Percentiles rank a stretch among this genome's conserved stretches.
These are phyloP conservation scores for Acanthosepion pharaonis DNA, from an alignment of 2,888 invertebrate species.

Conservation along the genomic window DNA sequence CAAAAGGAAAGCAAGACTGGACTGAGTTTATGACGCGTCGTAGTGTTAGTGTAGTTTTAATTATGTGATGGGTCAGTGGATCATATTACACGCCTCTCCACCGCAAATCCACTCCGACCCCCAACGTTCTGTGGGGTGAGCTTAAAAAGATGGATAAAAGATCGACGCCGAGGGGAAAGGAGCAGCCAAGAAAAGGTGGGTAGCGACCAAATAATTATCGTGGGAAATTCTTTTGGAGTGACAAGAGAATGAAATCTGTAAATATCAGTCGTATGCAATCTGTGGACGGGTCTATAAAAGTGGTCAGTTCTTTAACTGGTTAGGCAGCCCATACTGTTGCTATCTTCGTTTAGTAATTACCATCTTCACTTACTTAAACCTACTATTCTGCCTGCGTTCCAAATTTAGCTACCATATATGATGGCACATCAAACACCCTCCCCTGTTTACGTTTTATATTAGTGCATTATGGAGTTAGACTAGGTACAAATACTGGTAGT, in stretches of 20 bases:
- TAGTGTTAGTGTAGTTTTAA: slow-evolving; percentile 6
- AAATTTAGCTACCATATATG: no score
- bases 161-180: neutral
- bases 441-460: no score
- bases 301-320: neutral
- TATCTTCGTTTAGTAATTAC: no score
- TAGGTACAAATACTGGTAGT: no score
- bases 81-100: slow-evolving; percentile 33
- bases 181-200: neutral
- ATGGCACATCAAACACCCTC: no score
- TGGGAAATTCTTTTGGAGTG: neutral
- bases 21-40: neutral
- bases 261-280: neutral
- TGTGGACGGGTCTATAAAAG: neutral
- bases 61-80: slow-evolving; percentile 33
- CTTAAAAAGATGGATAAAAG: neutral
- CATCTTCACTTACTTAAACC: no score
- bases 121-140: neutral
- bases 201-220: neutral
- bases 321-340: no score
- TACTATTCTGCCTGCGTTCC: no score
- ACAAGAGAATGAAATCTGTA: neutral
- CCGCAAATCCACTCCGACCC: neutral
- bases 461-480: no score
- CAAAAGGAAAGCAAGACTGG: neutral